Percentiles rank a stretch among this genome's conserved stretches.
Conservation (phyloP, 2,113 vertebrate genomes). For the Campylomormyrus tamandua region DNA sequence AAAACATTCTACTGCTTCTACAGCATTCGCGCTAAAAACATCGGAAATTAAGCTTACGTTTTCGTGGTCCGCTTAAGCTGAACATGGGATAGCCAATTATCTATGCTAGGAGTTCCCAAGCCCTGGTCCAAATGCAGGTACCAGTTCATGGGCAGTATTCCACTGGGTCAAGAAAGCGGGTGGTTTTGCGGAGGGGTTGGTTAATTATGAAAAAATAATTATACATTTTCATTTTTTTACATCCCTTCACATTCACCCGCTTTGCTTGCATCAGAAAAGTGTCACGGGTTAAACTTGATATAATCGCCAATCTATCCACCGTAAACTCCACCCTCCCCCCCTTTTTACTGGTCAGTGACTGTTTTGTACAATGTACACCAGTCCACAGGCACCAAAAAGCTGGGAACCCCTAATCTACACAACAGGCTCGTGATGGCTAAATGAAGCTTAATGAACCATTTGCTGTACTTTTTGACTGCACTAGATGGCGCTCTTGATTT, state of each 20-base stretch:
- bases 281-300: neutral
- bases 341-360: neutral
- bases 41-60: neutral
- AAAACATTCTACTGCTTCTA: neutral
- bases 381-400: neutral
- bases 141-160: neutral
- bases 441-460: neutral
- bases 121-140: neutral
- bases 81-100: neutral
- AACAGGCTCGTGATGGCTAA: neutral
- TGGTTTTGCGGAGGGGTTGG: neutral
- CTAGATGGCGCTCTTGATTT: neutral
- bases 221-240: neutral
- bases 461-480: neutral
- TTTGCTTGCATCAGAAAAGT: neutral
- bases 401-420: neutral
- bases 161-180: neutral
- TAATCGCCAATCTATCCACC: neutral
- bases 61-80: neutral
- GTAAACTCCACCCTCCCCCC: neutral
- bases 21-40: neutral
- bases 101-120: neutral
- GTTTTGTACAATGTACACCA: neutral
- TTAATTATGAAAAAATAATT: neutral
- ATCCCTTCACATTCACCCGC: neutral